Base-by-base conservation (phyloP, 2,888 invertebrate species). In the Thymelicus acteon region DNA sequence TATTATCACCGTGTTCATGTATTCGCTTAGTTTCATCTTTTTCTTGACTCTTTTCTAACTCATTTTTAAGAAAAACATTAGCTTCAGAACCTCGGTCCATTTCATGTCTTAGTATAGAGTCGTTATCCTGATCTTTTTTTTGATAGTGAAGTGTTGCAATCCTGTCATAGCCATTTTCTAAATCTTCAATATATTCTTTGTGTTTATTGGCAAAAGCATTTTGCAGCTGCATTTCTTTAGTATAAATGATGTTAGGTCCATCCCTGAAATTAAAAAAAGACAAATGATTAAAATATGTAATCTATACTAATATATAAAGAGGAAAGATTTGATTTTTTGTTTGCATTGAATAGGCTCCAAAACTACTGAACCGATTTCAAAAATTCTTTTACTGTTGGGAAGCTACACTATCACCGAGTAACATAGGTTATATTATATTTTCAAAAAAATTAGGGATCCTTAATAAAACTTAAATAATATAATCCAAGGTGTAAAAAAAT, bases 61-160 rank as follows among this genome's bases (percentile, higher is more conserved):
- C 90, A 82, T 88, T 83, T 84, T 94, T 91, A 79, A 86, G 82
- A 75, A 94, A 94, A 72, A 95, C 92, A 73, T 87, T 91, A 76
- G 85, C 88, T 75, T 97, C 97, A 19, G 97, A 97, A 7, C 96
- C 97, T 57, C 97, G 93, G 76, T 97, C 97, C 72, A 96, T 95
- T 90, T 97, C 97, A 80, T 97, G 97, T 71, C 96, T 94, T 74
- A 96, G 92, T 79, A 97, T 94, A 0, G 97, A 97, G 80, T 97
- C 97, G 65, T 95, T 94, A 76, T 97, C 96, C 24, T 94, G 93
- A 71, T 96, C 95, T 79, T 88, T 89, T 77, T 81, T 84, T 75
- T 90, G 87, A 75, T 92, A 89, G 78, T 94, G 91, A 72, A 94
- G 82, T 15, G 93, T 94, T 52, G 93, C 93, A 44, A 94, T 94